Evolutionary conservation across 1,140 invertebrate genomes (phyloP).

Genomic region (Drosophila persimilis): DNA sequence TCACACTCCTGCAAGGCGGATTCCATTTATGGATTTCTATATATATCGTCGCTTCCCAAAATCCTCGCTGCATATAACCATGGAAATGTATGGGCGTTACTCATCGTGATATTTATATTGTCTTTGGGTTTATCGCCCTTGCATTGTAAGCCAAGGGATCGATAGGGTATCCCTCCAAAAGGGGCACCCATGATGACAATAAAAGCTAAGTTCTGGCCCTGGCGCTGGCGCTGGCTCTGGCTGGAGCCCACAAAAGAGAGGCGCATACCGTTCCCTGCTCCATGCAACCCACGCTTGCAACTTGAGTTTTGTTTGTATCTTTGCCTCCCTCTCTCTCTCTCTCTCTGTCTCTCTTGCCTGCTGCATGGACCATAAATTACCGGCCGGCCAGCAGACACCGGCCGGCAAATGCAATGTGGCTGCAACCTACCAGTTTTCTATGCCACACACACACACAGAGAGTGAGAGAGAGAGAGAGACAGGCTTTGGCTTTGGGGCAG

Average conservation of each 20-base stretch:
- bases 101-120: too few relatives aligned
- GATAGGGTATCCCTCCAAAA: constrained; percentile 13
- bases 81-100: too few relatives aligned
- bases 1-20: too few relatives aligned
- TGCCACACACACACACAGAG: not conserved
- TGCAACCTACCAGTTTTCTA: too few relatives aligned
- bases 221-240: too few relatives aligned
- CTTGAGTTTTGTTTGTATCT: constrained; percentile 22
- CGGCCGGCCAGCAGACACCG: constrained; percentile 57
- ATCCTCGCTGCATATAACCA: too few relatives aligned
- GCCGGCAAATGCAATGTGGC: constrained; percentile 54
- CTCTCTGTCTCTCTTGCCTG: constrained; percentile 22
- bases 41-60: too few relatives aligned
- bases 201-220: constrained; percentile 62
- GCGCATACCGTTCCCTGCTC: not conserved
- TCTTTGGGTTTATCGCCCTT: too few relatives aligned
- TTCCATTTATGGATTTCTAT: too few relatives aligned
- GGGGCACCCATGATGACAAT: constrained; percentile 58
- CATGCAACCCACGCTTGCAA: constrained; percentile 54
- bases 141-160: too few relatives aligned
- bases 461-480: too few relatives aligned
- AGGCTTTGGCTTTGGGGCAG: not conserved
- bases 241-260: constrained; percentile 25
- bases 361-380: constrained; percentile 65
- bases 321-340: constrained; percentile 40